phyloP scores from a whole-genome alignment of 2,113 vertebrate genomes.

The Dicentrarchus labrax region DNA sequence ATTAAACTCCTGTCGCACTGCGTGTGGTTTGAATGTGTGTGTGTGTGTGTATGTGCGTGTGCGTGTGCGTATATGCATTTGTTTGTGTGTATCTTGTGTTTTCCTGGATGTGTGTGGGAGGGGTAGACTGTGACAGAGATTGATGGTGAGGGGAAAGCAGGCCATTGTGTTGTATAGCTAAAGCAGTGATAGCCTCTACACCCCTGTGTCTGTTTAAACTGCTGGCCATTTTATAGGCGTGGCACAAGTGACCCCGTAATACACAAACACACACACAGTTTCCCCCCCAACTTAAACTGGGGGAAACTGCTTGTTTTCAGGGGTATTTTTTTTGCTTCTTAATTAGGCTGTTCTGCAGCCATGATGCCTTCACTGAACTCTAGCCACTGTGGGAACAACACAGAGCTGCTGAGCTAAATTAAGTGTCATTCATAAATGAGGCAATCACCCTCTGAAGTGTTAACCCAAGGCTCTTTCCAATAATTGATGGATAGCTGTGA shows the following conservation, averaged over 20 bases:
- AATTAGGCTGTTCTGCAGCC: slow-evolving; percentile 11
- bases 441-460: slow-evolving; percentile 32
- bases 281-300: slow-evolving; percentile 32
- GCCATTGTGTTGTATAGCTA: slow-evolving; percentile 74
- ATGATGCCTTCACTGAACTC: slow-evolving; percentile 39
- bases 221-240: slow-evolving; percentile 63
- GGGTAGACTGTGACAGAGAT: slow-evolving; percentile 77
- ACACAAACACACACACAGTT: slow-evolving; percentile 8
- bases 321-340: neutral
- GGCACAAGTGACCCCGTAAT: slow-evolving; percentile 58
- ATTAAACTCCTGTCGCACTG: slow-evolving; percentile 75
- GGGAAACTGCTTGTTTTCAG: slow-evolving; percentile 31
- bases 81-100: slow-evolving; percentile 51
- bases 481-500: slow-evolving; percentile 46
- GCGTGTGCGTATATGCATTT: slow-evolving; percentile 19
- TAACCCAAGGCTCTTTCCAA: slow-evolving; percentile 33
- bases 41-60: slow-evolving; percentile 13
- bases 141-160: slow-evolving; percentile 76
- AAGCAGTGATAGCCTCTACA: slow-evolving; percentile 78
- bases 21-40: slow-evolving; percentile 49
- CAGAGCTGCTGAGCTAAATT: slow-evolving; percentile 35
- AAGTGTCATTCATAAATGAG: slow-evolving; percentile 61
- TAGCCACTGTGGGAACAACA: slow-evolving; percentile 33
- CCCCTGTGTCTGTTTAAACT: slow-evolving; percentile 73
- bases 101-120: slow-evolving; percentile 60